Conservation (phyloP, 2,888 invertebrate species). For the Trichogramma evanescens region DNA sequence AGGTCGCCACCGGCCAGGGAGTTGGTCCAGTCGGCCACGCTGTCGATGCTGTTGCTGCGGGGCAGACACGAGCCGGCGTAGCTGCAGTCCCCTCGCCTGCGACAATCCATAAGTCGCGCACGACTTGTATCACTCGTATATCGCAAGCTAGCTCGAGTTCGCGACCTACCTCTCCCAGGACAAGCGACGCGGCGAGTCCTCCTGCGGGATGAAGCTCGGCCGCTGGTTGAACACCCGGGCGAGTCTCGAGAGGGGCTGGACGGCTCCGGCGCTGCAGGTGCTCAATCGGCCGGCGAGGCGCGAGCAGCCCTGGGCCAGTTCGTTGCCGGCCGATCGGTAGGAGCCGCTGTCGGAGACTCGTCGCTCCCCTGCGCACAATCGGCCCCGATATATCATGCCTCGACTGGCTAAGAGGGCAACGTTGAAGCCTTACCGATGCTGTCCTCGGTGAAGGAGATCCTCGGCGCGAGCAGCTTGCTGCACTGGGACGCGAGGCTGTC, state of each 20-base stretch:
- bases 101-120: neutral
- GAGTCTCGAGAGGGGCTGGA: conserved; percentile 50
- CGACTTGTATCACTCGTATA: neutral
- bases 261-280: conserved; percentile 40
- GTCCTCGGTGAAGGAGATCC: conserved; percentile 46
- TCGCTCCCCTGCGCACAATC: conserved; percentile 28
- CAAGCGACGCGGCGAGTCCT: conserved; percentile 51
- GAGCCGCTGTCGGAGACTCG: conserved; percentile 40
- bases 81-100: conserved; percentile 30
- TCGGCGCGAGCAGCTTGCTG: conserved; percentile 38
- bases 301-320: conserved; percentile 33
- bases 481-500: conserved; percentile 33
- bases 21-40: conserved; percentile 38
- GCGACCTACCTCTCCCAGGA: conserved; percentile 53
- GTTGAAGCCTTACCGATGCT: conserved; percentile 38
- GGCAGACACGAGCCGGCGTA: conserved; percentile 47
- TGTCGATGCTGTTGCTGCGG: conserved; percentile 73
- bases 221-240: conserved; percentile 55
- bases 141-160: neutral
- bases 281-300: conserved; percentile 34
- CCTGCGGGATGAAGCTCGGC: conserved; percentile 41
- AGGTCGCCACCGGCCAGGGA: conserved; percentile 25
- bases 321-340: conserved; percentile 16
- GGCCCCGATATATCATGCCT: neutral
- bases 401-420: too few species aligned